Percentiles rank a stretch among this genome's conserved stretches.
Conservation (phyloP, 2,113 vertebrate genomes). For the Ramphastos sulfuratus region DNA sequence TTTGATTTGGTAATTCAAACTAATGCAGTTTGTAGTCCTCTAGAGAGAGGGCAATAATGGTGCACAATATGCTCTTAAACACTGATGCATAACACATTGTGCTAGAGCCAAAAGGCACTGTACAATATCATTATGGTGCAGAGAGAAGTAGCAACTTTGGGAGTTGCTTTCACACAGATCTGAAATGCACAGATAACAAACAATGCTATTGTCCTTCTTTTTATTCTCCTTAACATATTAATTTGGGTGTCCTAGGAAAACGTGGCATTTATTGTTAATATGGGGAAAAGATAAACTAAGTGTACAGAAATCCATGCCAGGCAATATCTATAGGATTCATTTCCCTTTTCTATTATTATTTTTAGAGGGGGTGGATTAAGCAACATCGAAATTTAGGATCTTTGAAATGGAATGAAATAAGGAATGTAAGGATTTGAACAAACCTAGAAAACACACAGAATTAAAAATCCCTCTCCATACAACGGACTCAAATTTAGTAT, state of each 20-base stretch:
- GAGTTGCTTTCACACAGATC: constrained; percentile 61
- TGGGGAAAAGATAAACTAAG: neutral
- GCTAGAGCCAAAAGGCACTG: constrained; percentile 80
- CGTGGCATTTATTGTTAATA: neutral
- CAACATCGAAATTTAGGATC: neutral
- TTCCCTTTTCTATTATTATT: neutral
- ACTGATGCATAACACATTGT: constrained; percentile 84
- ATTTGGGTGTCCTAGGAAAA: neutral
- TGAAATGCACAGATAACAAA: constrained; percentile 32
- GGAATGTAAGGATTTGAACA: neutral
- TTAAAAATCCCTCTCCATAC: neutral
- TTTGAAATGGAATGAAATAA: neutral
- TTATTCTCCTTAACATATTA: neutral
- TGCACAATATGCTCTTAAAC: constrained; percentile 83
- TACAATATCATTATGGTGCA: constrained; percentile 80
- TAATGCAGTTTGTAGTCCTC: constrained; percentile 85
- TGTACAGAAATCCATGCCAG: neutral
- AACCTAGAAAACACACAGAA: neutral
- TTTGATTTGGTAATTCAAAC: constrained; percentile 84
- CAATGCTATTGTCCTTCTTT: neutral
- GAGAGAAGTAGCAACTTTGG: constrained; percentile 74
- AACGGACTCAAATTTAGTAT: neutral
- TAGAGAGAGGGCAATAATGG: constrained; percentile 81
- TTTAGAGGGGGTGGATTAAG: neutral
- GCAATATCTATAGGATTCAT: neutral